Base-by-base conservation (phyloP, 2,888 invertebrate genomes). In the Sarcophaga rosellei region DNA sequence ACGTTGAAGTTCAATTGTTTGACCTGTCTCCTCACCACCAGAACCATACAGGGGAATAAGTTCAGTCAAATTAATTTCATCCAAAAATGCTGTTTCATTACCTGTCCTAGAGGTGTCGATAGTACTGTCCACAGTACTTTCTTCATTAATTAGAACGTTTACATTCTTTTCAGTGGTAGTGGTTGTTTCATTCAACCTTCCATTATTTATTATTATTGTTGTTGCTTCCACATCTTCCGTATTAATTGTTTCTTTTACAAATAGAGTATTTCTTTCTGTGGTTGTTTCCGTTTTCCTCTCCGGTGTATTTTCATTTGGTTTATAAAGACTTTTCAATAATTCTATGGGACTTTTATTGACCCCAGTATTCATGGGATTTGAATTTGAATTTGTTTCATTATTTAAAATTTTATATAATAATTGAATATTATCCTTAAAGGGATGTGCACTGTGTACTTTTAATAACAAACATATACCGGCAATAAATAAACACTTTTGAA, bases 1-100 rank as follows among this genome's bases (percentile, higher is more conserved):
- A 35, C n/a, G 65, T 66, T 80, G 20, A 8, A 70, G n/a, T n/a
- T 61, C 20, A 6, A 84, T 80, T 23, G 63, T 75, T 65, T 84
- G 84, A 0, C 79, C 84, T 1, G 65, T 4, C 10, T 3, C 6
- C 2, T 15, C 20, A 10, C 10, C 20, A 20, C 23, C 45, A 17
- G 4, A 57, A 35, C 15, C 35, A 17, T 69, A 17, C 11, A 79
- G 23, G 4, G 21, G 45, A 3, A 23, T 35, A 0, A 79, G 45
- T 65, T 75, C 72, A 61, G 35, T 70, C 59, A 74, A 74, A 65
- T 1, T 6, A n/a, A 45, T 69, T 45, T 59, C 47, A 61, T 44
- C 11, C 0, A 8, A 0, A 15, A 47, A 4, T 12, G 15, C 4
- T 0, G 53, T 53, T 15, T 44, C 66, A 1, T 15, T 66, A 35